phyloP scores from a whole-genome alignment of 2,113 vertebrate genomes.

The Neofelis nebulosa region DNA sequence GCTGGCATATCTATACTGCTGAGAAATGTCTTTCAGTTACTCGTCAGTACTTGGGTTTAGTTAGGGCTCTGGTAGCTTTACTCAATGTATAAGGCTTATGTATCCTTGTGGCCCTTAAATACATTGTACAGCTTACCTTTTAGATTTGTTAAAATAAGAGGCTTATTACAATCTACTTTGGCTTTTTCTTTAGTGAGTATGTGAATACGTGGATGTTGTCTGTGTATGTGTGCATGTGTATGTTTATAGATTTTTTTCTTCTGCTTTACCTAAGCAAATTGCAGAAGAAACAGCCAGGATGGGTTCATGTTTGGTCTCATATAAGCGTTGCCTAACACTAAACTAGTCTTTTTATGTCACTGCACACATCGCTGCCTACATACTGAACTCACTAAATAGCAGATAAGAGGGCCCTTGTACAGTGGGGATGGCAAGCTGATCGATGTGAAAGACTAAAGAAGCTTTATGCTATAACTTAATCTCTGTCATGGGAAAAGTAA shows the following conservation, averaged over 20 bases:
- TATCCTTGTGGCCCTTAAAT: neutral
- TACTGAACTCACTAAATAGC: neutral
- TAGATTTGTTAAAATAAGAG: slow-evolving; percentile 35
- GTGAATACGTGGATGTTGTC: neutral
- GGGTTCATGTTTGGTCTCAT: neutral
- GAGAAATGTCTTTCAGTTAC: slow-evolving; percentile 32
- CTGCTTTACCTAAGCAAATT: slow-evolving; percentile 61
- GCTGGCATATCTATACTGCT: slow-evolving; percentile 19
- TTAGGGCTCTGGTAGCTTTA: slow-evolving; percentile 4
- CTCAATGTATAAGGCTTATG: neutral
- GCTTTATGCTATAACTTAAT: slow-evolving; percentile 80
- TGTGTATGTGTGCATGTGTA: neutral
- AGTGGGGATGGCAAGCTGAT: slow-evolving; percentile 52
- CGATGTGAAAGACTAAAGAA: slow-evolving; percentile 74
- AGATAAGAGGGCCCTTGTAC: slow-evolving; percentile 61
- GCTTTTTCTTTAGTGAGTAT: slow-evolving; percentile 7
- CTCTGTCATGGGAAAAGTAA: slow-evolving; percentile 86
- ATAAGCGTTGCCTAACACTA: neutral
- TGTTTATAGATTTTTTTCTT: neutral
- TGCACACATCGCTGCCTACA: slow-evolving; percentile 14
- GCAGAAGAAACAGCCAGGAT: neutral
- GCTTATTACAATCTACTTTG: neutral
- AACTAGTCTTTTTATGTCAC: slow-evolving; percentile 45
- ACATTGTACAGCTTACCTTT: neutral
- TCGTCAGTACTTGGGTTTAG: slow-evolving; percentile 5